These are phyloP conservation scores for Peromyscus polionotus DNA, from an alignment of 2,113 vertebrate species.

Conservation along the genomic window DNA sequence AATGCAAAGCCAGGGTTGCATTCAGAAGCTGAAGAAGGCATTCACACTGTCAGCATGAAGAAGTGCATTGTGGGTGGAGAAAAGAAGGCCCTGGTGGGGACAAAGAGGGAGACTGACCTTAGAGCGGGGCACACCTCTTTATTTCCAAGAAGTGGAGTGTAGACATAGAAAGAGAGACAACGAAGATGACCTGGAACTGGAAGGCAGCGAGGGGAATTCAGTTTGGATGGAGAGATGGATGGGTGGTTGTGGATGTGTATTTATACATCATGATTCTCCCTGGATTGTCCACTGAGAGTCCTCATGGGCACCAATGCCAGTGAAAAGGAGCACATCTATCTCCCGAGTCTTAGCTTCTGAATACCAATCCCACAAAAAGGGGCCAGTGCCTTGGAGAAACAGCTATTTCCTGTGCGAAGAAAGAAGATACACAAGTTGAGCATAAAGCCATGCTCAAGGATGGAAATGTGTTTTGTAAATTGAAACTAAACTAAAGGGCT, in stretches of 20 bases:
- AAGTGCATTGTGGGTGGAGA: rapidly evolving
- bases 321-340: neutral
- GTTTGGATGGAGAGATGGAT: neutral
- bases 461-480: neutral
- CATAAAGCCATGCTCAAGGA: neutral
- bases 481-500: neutral
- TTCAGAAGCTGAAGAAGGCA: neutral
- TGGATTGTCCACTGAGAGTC: neutral
- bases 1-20: neutral
- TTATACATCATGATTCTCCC: too few relatives aligned
- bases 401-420: rapidly evolving
- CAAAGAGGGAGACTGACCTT: neutral
- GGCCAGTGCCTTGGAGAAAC: neutral
- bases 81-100: neutral
- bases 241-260: neutral
- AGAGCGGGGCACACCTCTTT: neutral
- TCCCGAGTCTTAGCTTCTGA: neutral
- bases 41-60: neutral
- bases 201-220: neutral
- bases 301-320: neutral
- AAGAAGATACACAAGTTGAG: neutral
- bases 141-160: neutral
- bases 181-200: neutral
- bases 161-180: neutral
- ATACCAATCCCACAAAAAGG: neutral